Evolutionary conservation across 2,797 vertebrate species (phyloP), one percentile per base, ranked within the genome.

Genomic region (Morus bassanus): DNA sequence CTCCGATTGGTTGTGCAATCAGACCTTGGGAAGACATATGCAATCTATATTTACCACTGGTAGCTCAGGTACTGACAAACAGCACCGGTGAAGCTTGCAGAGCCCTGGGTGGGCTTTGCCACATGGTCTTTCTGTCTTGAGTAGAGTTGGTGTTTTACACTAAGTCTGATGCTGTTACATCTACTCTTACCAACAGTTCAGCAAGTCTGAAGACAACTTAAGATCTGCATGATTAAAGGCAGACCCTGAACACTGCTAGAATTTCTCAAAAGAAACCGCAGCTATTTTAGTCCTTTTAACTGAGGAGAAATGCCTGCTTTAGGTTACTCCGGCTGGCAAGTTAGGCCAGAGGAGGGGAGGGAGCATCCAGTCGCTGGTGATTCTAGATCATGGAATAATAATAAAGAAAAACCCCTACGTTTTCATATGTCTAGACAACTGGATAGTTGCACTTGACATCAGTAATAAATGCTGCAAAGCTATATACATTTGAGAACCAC

Each of bases 101-200:
- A 72, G 39, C 39, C 35, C 39, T 22, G 22, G 9, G 30, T 1
- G 1, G 48, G 39, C 68, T 74, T 7, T 56, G 56, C 45, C 39
- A 51, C 31, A 48, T 0, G 0, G 5, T 5, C 65, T 59, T 17
- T 11, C 19, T 6, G 14, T 16, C 78, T 59, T 37, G 22, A 63
- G 25, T 5, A 43, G 46, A 22, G 33, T 1, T 85, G 39, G 30
- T 33, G 16, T 46, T 74, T 83, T 31, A 64, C 0, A 0, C 5
- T 1, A 27, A 48, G 28, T 43, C 61, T 21, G 31, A 41, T 1
- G 0, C 48, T 33, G 43, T 10, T 57, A 45, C 1, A 30, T 23
- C 60, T 65, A 8, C 33, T 86, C 35, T 78, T 46, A 39, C 35
- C 67, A 70, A 25, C 10, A 68, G 37, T 15, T 78, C 3, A 7